A percentile compares a stretch with the other conserved stretches of the same genome.
phyloP scores from a whole-genome alignment of 2,888 invertebrate species.

The Lathronympha strigana region DNA sequence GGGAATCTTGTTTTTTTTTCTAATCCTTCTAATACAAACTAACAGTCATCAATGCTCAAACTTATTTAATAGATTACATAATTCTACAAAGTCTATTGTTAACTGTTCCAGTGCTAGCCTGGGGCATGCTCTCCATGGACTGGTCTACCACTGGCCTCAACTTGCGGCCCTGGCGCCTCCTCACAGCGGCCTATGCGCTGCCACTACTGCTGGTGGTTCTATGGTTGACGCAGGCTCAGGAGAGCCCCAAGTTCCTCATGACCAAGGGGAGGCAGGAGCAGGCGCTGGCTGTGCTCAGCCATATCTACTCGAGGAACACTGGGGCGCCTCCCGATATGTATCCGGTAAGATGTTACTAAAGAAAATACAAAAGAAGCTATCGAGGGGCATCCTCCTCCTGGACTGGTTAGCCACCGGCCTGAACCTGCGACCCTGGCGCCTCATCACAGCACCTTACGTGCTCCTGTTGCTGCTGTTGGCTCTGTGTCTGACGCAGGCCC shows the following conservation, averaged over 20 bases:
- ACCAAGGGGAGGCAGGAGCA: slow-evolving; percentile 84
- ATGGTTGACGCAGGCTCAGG: slow-evolving; percentile 79
- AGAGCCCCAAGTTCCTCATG: slow-evolving; percentile 91
- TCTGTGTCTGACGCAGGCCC: slow-evolving; percentile 67
- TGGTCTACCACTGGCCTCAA: slow-evolving; percentile 66
- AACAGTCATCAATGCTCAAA: too few species aligned
- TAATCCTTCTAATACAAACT: too few species aligned
- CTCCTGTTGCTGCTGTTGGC: slow-evolving; percentile 83
- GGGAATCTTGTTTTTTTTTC: too few species aligned
- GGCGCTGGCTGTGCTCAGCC: slow-evolving; percentile 78
- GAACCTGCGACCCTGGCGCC: slow-evolving; percentile 88
- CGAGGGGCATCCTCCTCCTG: not conserved
- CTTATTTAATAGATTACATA: too few species aligned
- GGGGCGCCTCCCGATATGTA: slow-evolving; percentile 59
- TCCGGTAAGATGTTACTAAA: slow-evolving; percentile 69
- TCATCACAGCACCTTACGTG: slow-evolving; percentile 86
- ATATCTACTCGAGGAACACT: slow-evolving; percentile 64
- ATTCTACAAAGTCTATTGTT: not conserved
- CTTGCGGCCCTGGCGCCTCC: slow-evolving; percentile 89
- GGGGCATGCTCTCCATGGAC: slow-evolving; percentile 85
- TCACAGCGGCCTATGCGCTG: slow-evolving; percentile 86
- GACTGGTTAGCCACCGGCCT: slow-evolving; percentile 46
- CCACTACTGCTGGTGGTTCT: slow-evolving; percentile 81
- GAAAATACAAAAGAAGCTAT: too few species aligned
- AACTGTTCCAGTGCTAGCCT: slow-evolving; percentile 83